Evolutionary conservation across 2,888 invertebrate genomes (phyloP), one percentile per base, ranked within the genome.

Genomic region (Oeneis ivallda): DNA sequence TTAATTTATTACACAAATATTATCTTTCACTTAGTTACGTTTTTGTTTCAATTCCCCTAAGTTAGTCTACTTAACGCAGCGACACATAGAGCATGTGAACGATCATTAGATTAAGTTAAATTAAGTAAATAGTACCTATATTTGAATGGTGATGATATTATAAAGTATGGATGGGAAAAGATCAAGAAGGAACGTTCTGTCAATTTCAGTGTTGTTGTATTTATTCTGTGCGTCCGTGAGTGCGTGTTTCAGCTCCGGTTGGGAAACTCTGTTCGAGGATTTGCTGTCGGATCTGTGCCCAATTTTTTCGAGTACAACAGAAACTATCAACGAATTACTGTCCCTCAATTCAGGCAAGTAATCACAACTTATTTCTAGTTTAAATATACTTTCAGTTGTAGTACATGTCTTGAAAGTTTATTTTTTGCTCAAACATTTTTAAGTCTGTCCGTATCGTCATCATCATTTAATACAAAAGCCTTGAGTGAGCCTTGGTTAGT

Each of bases 201-300:
- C 72, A 65, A 63, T 78, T 62, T 72, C 76, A 53, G 66, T 74
- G 65, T 59, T 81, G 54, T 69, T 81, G 66, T 71, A 79, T 65
- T 72, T 81, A 47, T 64, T 82, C 45, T 74, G 74, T 62, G 77
- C 75, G 10, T 71, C 72, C 67, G 82, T 76, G 2, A 77, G 76
- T 71, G 83, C 79, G 7, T 86, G 85, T 70, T 81, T 81, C 66
- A 78, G 82, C n/a, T 75, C 77, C 13, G 87, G 81, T 3, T 86
- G 83, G 87, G 87, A 88, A 39, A 82, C 81, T 54, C 72, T 88
- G 50, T 77, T 81, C 8, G 85, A 85, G 10, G 87, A 89, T 53
- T 64, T 89, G 32, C 72, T 86, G 7, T 71, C 82, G 6, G 79
- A 82, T 7, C 69, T 87, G 19, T 86, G 85, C 52, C 89, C 91